Base-by-base conservation (phyloP, 1,140 invertebrate genomes). In the Listronotus bonariensis region DNA sequence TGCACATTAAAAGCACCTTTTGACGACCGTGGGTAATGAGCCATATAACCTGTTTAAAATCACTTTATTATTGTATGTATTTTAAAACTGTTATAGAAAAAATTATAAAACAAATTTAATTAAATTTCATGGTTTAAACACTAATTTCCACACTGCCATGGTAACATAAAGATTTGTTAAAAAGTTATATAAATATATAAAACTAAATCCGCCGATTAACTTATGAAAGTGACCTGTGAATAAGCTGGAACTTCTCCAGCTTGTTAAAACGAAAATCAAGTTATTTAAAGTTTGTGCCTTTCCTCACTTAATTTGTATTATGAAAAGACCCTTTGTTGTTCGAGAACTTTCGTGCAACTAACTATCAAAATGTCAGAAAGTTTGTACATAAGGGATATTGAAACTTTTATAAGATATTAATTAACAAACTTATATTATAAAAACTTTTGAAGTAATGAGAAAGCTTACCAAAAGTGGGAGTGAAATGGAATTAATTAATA, bases 321-420 rank as follows among this genome's bases (percentile, higher is more conserved):
- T 57, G 55, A 57, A 57, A 46, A 57, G 55, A 34, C 55, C 55
- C 42, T 57, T 57, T 57, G 55, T 57, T 57, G 55, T 57, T 57
- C 42, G 26, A 57, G 55, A 57, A 57, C 38, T 57, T 57, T 42
- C 42, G 15, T 46, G 42, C 55, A 46, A 57, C 42, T 45, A 57
- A 57, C 55, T 57, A 57, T 57, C 55, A 57, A 57, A 57, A 57
- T 36, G 55, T 57, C 55, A 46, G 55, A 57, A 57, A 57, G 55
- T 57, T 57, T 57, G 15, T 36, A 46, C 26, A 46, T 46, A 57
- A 57, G 55, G 42, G 41, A 46, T 57, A 57, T 57, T 57, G 55
- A 46, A 43, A 56, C 15, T 56, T 56, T 43, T 41, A n/a, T 42
- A 20, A 46, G 31, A 45, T 57, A 57, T 57, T 57, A 57, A 57